Percentiles rank a stretch among this genome's conserved stretches.
Conservation (phyloP, 92 coral and sea anemone species). For the Pocillopora meandrina region DNA sequence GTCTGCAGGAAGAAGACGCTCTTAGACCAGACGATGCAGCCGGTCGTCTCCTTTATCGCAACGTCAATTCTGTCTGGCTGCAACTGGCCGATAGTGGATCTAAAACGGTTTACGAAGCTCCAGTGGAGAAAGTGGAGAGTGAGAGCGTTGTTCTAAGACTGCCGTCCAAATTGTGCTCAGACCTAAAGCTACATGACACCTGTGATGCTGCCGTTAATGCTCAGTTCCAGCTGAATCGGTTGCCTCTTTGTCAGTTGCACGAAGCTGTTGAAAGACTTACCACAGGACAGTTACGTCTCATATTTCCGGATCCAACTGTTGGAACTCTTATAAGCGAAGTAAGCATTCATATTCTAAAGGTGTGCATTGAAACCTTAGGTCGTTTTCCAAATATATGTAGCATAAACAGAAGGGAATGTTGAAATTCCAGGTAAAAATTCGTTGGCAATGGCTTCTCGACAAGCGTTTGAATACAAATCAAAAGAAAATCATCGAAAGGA, state of each 20-base stretch:
- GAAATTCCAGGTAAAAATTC: conserved; percentile 25
- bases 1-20: conserved; percentile 53
- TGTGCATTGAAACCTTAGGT: too few species aligned
- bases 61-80: conserved; percentile 60
- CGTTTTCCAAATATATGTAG: background rate
- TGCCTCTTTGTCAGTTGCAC: conserved; percentile 87
- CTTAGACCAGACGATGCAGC: conserved; percentile 76
- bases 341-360: background rate
- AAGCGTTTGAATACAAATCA: conserved; percentile 60
- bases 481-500: conserved; percentile 57
- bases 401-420: background rate
- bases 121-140: conserved; percentile 63
- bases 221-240: conserved; percentile 75
- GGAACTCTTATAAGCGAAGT: conserved; percentile 42
- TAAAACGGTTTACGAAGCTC: conserved; percentile 63
- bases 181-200: conserved; percentile 48
- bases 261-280: conserved; percentile 74
- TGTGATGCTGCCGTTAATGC: conserved; percentile 45
- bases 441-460: conserved; percentile 58
- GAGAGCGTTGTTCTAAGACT: conserved; percentile 57
- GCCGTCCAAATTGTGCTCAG: conserved; percentile 56
- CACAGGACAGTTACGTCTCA: conserved; percentile 51
- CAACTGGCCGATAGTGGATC: conserved; percentile 38
- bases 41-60: conserved; percentile 76
- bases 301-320: conserved; percentile 45